phyloP scores from a whole-genome alignment of 2,797 vertebrate genomes.

The Podarcis lilfordi region DNA sequence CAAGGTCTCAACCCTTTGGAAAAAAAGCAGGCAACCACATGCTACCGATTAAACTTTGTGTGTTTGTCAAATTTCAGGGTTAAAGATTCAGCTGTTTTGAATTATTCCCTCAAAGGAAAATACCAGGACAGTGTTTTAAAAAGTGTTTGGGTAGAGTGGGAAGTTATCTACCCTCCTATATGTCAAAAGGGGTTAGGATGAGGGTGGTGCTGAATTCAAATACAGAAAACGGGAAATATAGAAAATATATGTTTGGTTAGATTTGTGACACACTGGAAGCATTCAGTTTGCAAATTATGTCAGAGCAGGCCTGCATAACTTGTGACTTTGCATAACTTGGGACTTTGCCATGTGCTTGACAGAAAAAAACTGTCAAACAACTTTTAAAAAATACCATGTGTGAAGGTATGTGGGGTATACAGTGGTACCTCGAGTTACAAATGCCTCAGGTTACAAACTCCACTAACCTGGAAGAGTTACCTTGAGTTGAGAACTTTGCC shows the following conservation, averaged over 20 bases:
- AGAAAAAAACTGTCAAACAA: neutral
- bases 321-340: neutral
- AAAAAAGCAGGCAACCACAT: slow-evolving; percentile 31
- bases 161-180: neutral
- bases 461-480: too few species aligned
- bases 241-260: neutral
- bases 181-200: neutral
- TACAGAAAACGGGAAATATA: neutral
- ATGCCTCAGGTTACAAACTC: too few species aligned
- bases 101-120: neutral
- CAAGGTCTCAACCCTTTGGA: slow-evolving; percentile 28
- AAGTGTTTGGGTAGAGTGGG: neutral
- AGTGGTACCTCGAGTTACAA: too few species aligned
- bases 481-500: too few species aligned
- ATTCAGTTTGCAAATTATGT: neutral
- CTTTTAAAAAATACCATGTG: neutral
- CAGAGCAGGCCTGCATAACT: neutral
- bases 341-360: neutral
- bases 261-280: neutral
- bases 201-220: neutral
- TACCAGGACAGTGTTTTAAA: neutral
- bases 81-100: slow-evolving; percentile 44
- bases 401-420: neutral
- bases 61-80: slow-evolving; percentile 31
- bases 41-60: slow-evolving; percentile 33